Conservation (phyloP, 2,113 vertebrate genomes). For the Cryptoleucopteryx plumbea region DNA sequence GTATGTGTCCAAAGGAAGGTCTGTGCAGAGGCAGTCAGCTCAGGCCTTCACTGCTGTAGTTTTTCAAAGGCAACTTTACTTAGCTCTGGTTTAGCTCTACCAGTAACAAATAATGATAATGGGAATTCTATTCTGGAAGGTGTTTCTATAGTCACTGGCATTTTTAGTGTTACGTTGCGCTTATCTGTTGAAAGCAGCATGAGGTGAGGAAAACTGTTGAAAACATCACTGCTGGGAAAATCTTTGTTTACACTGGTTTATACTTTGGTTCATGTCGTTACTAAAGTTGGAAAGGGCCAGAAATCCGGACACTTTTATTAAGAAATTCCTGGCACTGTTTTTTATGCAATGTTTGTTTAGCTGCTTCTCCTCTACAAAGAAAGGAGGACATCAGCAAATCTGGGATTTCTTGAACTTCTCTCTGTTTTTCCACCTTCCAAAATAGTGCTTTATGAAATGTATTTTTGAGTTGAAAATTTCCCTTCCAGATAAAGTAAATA, state of each 20-base stretch:
- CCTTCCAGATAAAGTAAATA: neutral
- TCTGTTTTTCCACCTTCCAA: neutral
- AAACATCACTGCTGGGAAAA: neutral
- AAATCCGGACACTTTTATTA: neutral
- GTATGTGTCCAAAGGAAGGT: neutral
- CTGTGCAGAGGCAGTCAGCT: neutral
- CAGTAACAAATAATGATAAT: neutral
- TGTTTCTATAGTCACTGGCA: neutral
- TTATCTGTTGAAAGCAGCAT: neutral
- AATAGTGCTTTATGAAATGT: neutral
- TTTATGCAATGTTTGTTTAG: neutral
- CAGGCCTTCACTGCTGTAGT: neutral
- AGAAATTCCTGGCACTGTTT: slow-evolving; percentile 7
- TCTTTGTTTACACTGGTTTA: neutral
- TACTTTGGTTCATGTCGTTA: neutral
- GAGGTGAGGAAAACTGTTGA: neutral
- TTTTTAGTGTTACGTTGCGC: neutral
- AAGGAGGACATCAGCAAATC: neutral
- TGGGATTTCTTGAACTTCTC: neutral
- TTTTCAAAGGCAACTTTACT: neutral
- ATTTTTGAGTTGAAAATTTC: neutral
- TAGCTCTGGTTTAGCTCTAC: neutral
- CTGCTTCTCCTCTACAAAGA: neutral
- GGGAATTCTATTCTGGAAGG: neutral
- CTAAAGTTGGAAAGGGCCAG: neutral